These are phyloP conservation scores for Ageneiosus marmoratus DNA, from an alignment of 2,113 vertebrate genomes.

Conservation along the genomic window DNA sequence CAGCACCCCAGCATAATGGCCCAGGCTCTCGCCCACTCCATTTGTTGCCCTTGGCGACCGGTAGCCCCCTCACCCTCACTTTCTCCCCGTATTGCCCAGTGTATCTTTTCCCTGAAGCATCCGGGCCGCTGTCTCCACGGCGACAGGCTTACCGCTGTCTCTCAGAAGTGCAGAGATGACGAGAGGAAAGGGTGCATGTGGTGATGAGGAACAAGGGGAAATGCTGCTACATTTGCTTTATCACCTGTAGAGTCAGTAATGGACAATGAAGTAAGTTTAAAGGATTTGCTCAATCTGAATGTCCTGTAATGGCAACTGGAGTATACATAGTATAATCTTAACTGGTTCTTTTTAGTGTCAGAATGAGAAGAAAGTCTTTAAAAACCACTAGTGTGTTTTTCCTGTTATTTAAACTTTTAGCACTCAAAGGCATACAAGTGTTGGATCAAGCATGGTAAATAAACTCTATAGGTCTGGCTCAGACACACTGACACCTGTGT, in stretches of 20 bases:
- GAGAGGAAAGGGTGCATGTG: slow-evolving; percentile 27
- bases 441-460: background rate
- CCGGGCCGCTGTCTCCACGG: slow-evolving; percentile 81
- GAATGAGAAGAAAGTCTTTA: background rate
- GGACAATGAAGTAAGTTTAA: background rate
- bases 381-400: too few species aligned
- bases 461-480: background rate
- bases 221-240: background rate
- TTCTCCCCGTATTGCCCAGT: slow-evolving; percentile 59
- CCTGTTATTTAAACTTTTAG: too few species aligned
- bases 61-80: slow-evolving; percentile 75
- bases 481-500: background rate
- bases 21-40: slow-evolving; percentile 89
- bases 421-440: background rate
- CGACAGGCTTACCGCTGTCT: slow-evolving; percentile 68
- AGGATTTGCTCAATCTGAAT: background rate
- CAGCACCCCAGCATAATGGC: slow-evolving; percentile 90
- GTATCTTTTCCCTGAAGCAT: slow-evolving; percentile 87
- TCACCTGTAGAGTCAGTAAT: background rate
- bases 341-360: background rate
- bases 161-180: slow-evolving; percentile 35
- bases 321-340: background rate
- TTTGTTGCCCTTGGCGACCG: slow-evolving; percentile 98
- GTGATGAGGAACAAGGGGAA: background rate
- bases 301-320: background rate